Base-by-base conservation (phyloP, 2,888 invertebrate genomes). In the Lamellibrachia satsuma region DNA sequence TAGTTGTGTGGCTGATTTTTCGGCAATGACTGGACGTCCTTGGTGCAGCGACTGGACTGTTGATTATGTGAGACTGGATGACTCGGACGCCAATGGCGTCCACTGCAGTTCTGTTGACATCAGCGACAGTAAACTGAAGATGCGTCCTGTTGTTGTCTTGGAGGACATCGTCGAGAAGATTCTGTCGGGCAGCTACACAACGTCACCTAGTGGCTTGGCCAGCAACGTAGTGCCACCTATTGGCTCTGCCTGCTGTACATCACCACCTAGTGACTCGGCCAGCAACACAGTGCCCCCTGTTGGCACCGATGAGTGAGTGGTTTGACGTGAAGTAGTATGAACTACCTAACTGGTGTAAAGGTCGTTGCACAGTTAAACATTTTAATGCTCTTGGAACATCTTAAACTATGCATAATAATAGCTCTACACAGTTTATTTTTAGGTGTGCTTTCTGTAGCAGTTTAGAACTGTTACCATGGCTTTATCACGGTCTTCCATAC, bases 81-180 rank as follows among this genome's bases (percentile, higher is more conserved):
- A 75, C 11, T 75, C 22, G 75, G n/a, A 75, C 22, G 75, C 75
- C 75, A 75, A 75, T n/a, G n/a, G 75, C 6, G 75, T 75, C 75
- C 75, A n/a, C 75, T 75, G 75, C 75, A 75, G 75, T 75, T 75
- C 75, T 75, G 75, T 75, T 75, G 75, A 75, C 75, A 22, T 75
- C 22, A 75, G n/a, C 75, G 75, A 75, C 75, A 75, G 15, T n/a
- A 75, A 75, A n/a, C n/a, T 75, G 75, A 75, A 75, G 75, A 75
- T 75, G 75, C 75, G 75, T 75, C 75, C 75, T 6, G 75, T 75
- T 75, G 75, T 75, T 4, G 75, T 75, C 75, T 75, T 75, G 75
- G 75, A 75, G 2, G 75, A 75, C 22, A 75, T 75, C n/a, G 75
- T 75, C 75, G 75, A 75, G 75, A 75, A 75, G 22, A 75, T 75